These are phyloP conservation scores for Chelonus insularis DNA, from an alignment of 1,140 invertebrate genomes.

Conservation along the genomic window DNA sequence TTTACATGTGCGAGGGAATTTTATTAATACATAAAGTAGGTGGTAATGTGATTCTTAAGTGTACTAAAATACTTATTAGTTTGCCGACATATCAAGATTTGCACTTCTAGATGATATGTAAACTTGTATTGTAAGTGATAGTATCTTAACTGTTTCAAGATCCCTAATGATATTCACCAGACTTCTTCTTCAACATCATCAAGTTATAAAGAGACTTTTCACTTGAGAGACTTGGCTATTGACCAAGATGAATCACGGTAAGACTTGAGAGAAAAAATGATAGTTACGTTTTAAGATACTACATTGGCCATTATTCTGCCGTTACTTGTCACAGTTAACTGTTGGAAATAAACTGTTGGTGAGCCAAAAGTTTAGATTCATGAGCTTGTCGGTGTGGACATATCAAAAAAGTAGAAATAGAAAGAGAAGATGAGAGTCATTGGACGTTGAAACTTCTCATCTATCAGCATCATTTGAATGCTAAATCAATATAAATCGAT, in stretches of 20 bases:
- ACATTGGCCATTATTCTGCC: slow-evolving; percentile 23
- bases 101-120: not conserved
- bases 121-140: not conserved
- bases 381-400: slow-evolving; percentile 1
- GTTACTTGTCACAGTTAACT: slow-evolving; percentile 26
- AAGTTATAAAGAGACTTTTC: slow-evolving; percentile 2
- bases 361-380: slow-evolving; percentile 27
- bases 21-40: not conserved
- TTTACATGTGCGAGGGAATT: not conserved
- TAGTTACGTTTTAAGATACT: slow-evolving; percentile 6
- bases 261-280: not conserved
- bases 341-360: slow-evolving; percentile 35
- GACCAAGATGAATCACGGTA: slow-evolving; percentile 1
- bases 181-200: not conserved
- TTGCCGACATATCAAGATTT: not conserved
- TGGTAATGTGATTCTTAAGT: not conserved
- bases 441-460: no score
- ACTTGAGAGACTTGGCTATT: slow-evolving; percentile 7
- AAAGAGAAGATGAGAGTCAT: no score
- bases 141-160: not conserved
- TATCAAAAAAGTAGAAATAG: not conserved
- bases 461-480: no score
- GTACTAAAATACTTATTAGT: slow-evolving; percentile 7
- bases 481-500: no score
- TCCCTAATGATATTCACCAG: not conserved